Conservation (phyloP, 2,888 invertebrate genomes). For the Tineola bisselliella region DNA sequence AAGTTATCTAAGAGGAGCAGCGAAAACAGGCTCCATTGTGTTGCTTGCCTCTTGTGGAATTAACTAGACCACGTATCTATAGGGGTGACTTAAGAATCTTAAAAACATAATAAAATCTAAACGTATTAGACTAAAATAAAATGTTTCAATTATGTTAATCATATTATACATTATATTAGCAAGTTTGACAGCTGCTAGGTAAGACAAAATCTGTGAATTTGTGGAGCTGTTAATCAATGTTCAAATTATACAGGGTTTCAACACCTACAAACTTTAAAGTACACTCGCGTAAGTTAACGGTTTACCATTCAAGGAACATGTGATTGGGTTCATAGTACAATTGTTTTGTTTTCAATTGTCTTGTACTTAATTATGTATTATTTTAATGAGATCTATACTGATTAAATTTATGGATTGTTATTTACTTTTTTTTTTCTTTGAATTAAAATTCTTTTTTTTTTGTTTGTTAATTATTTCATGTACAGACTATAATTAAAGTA, state of each 20-base stretch:
- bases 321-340: no score
- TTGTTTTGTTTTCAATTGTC: no score
- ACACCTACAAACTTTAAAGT: background rate
- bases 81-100: background rate
- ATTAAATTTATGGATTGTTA: no score
- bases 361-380: no score
- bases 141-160: background rate
- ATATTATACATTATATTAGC: background rate
- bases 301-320: no score
- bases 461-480: no score
- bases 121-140: background rate
- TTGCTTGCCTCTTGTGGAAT: background rate
- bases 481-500: no score
- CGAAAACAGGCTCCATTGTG: conserved; percentile 1
- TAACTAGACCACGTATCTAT: background rate
- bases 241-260: background rate
- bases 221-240: conserved; percentile 2
- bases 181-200: background rate
- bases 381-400: no score
- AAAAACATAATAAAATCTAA: background rate
- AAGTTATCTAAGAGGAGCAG: background rate
- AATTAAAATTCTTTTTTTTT: no score
- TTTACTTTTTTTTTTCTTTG: no score
- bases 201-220: background rate
- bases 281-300: background rate